phyloP scores from a whole-genome alignment of 1,140 invertebrate genomes.

The Orius insidiosus region DNA sequence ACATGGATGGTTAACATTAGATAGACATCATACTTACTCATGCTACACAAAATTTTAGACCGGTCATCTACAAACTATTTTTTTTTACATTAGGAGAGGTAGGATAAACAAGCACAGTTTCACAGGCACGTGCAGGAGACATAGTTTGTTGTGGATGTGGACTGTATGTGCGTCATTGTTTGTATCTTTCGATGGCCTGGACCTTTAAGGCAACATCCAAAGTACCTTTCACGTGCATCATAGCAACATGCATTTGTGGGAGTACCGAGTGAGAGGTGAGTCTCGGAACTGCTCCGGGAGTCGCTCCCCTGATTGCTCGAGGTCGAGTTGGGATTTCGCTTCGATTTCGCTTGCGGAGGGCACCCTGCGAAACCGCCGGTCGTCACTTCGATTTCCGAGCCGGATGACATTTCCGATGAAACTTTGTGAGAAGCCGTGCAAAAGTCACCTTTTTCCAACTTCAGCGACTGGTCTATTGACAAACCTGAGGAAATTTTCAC shows the following conservation, averaged over 20 bases:
- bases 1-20: background rate
- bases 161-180: too few relatives aligned
- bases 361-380: background rate
- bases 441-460: slow-evolving; percentile 56
- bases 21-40: slow-evolving; percentile 6
- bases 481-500: background rate
- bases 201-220: too few relatives aligned
- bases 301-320: slow-evolving; percentile 44
- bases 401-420: slow-evolving; percentile 50
- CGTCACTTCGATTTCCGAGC: slow-evolving; percentile 36
- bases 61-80: too few relatives aligned
- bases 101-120: background rate
- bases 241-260: slow-evolving; percentile 13
- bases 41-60: background rate
- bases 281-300: slow-evolving; percentile 44
- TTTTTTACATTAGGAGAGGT: background rate
- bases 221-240: background rate
- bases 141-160: background rate
- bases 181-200: background rate
- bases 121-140: too few relatives aligned
- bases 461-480: slow-evolving; percentile 24
- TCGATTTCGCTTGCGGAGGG: background rate
- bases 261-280: slow-evolving; percentile 25
- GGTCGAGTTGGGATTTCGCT: slow-evolving; percentile 17
- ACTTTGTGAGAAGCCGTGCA: slow-evolving; percentile 49